phyloP scores from a whole-genome alignment of 1,140 invertebrate genomes.

The Papilio machaon region DNA sequence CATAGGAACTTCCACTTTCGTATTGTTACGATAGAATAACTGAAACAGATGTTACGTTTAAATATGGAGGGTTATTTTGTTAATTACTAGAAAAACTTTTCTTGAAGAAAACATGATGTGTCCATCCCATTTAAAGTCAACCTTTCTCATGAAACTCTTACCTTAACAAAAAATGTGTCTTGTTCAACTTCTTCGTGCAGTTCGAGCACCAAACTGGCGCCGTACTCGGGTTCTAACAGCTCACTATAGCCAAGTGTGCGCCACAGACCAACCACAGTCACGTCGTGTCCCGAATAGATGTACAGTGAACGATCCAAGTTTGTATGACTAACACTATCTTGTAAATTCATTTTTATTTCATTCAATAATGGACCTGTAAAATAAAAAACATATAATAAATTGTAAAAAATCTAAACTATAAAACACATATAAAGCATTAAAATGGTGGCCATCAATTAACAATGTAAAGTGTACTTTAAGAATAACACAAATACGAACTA shows the following conservation, averaged over 20 bases:
- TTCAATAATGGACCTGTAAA: slow-evolving; percentile 80
- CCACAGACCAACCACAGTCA: slow-evolving; percentile 87
- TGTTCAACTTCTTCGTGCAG: slow-evolving; percentile 81
- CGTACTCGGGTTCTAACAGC: slow-evolving; percentile 86
- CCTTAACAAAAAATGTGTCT: slow-evolving; percentile 70
- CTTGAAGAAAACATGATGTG: too few species aligned
- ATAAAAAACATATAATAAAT: slow-evolving; percentile 25
- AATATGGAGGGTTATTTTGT: too few species aligned
- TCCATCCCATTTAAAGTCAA: background rate
- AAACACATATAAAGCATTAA: too few species aligned
- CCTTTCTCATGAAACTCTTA: slow-evolving; percentile 41
- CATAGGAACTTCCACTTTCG: slow-evolving; percentile 74
- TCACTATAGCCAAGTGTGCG: slow-evolving; percentile 86
- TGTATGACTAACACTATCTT: slow-evolving; percentile 50
- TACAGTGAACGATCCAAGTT: slow-evolving; percentile 61
- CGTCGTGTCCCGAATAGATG: slow-evolving; percentile 87
- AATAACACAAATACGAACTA: background rate
- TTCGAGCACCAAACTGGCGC: slow-evolving; percentile 86
- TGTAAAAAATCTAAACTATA: background rate
- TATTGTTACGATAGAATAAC: slow-evolving; percentile 76
- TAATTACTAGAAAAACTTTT: too few species aligned
- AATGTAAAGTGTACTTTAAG: background rate
- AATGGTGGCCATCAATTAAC: background rate
- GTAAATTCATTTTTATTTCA: slow-evolving; percentile 64
- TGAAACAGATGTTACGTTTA: slow-evolving; percentile 46